A percentile compares a stretch with the other conserved stretches of the same genome.
Conservation (phyloP, 2,797 vertebrate genomes). For the Coracias cyanogaster region DNA sequence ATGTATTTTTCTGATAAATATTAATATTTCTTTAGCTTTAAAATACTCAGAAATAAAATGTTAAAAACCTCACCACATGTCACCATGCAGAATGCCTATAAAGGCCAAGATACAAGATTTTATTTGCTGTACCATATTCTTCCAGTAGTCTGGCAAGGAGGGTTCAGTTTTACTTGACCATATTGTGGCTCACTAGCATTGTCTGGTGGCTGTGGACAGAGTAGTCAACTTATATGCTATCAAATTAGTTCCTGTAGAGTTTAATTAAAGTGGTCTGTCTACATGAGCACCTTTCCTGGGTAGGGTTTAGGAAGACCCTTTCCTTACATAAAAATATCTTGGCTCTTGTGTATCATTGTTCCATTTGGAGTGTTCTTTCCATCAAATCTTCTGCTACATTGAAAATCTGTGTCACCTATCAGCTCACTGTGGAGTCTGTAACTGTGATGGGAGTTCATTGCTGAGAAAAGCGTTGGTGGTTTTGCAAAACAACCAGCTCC, state of each 20-base stretch:
- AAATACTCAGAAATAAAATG: background rate
- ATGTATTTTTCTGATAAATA: background rate
- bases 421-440: background rate
- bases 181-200: background rate
- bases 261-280: slow-evolving; percentile 18
- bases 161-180: background rate
- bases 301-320: background rate
- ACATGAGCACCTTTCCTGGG: background rate
- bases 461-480: background rate
- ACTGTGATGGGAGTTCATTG: background rate
- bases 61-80: accelerated
- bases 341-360: background rate
- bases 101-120: background rate
- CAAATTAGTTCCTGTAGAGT: slow-evolving; percentile 35
- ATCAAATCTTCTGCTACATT: background rate
- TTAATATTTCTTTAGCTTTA: background rate
- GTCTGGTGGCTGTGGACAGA: background rate
- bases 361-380: background rate
- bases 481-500: background rate
- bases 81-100: background rate
- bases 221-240: background rate
- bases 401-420: background rate
- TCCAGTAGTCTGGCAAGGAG: background rate
- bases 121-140: background rate
- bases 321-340: background rate